Evolutionary conservation across 35 echinoderm and acorn worm genomes (phyloP), one percentile per base, ranked within the genome.

Genomic region (Patiria miniata): DNA sequence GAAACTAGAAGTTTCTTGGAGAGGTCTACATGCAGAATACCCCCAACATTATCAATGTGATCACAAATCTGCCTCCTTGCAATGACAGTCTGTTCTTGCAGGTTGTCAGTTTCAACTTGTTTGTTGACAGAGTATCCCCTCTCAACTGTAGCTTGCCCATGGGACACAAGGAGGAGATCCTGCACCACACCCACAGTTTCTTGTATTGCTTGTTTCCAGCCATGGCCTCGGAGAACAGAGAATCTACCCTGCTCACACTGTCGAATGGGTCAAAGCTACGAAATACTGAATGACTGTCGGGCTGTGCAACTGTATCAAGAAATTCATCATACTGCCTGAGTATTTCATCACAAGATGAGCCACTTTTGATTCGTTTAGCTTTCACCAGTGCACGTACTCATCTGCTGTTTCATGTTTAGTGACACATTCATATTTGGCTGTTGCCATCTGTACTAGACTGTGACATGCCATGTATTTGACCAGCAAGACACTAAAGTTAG

Each of bases 111-210:
- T 56, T 80, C 52, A 33, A 86, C 33, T 65, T 94, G 86, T 57
- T 61, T 60, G 61, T 89, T 88, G 34, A 88, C 51, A 47, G 42
- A 47, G 80, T 89, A 94, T 57, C 81, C 92, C 32, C 50, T 57
- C 85, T 94, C 87, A 52, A 94, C 82, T 44, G 78, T 79, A 30
- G 87, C 92, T 56, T 94, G 88, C 39, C 87, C 83, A 81, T 89
- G 92, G 23, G 92, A 89, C 32, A 92, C 52, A 39, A 91, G 28
- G 22, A 91, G 30, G 17, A 91, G 33, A 37, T 28, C 68, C 59
- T 39, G 38, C 38, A 73, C 83, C 68, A 39, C 39, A 69, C 44
- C 68, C 59, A 77, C 30, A 86, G 83, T 69, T 65, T 52, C 82
- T 84, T 59, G 68, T 73, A 76, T 69, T 86, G 57, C 60, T 26